These are phyloP conservation scores for Alexandromys fortis DNA, from an alignment of 2,113 vertebrate species.

Conservation along the genomic window DNA sequence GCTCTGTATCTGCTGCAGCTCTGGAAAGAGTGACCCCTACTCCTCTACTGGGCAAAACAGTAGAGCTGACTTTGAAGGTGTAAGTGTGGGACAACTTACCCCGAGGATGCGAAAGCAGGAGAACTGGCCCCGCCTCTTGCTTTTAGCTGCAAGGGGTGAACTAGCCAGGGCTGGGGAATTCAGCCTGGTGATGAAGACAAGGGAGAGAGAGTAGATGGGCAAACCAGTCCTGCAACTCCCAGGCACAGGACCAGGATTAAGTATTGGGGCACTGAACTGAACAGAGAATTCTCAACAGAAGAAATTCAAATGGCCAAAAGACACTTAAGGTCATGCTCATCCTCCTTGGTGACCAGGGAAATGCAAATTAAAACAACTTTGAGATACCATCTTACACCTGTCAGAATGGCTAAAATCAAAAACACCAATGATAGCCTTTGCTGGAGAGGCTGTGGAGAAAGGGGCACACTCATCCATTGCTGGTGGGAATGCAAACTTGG, in stretches of 20 bases:
- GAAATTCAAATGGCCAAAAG: too few species aligned
- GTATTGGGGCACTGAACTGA: too few species aligned
- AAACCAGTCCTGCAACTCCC: neutral
- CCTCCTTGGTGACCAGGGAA: too few species aligned
- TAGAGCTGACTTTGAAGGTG: neutral
- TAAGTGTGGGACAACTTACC: neutral
- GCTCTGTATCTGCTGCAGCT: neutral
- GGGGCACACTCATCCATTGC: too few species aligned
- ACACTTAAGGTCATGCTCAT: too few species aligned
- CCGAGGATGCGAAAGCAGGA: neutral
- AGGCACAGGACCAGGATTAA: neutral
- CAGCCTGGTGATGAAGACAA: neutral
- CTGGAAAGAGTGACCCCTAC: neutral
- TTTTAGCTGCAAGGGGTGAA: neutral
- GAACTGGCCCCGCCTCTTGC: neutral
- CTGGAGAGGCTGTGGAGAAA: too few species aligned
- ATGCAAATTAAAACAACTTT: too few species aligned
- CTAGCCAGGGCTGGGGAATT: neutral
- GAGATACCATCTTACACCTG: too few species aligned
- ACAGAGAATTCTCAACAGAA: too few species aligned
- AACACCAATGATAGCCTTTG: too few species aligned
- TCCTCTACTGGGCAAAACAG: neutral
- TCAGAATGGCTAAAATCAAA: too few species aligned
- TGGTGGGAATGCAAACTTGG: too few species aligned
- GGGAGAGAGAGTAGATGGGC: neutral